These are phyloP conservation scores for Meriones unguiculatus DNA, from an alignment of 2,113 vertebrate genomes.

Conservation along the genomic window DNA sequence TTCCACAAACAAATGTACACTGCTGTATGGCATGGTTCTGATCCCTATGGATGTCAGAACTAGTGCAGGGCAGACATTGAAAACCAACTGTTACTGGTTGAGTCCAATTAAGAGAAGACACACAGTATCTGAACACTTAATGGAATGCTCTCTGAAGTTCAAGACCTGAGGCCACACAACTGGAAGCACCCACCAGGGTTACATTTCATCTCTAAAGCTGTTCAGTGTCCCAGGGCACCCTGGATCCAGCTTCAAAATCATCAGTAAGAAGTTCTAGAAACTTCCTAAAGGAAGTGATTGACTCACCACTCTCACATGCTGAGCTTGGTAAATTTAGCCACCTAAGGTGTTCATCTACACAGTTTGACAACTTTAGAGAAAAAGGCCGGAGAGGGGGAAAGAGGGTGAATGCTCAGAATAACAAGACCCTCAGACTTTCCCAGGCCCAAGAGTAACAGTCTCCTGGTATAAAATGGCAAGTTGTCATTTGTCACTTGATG, in stretches of 20 bases:
- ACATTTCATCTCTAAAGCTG: not conserved
- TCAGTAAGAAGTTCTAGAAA: not conserved
- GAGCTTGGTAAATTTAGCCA: not conserved
- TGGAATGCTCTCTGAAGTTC: not conserved
- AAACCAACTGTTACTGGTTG: not conserved
- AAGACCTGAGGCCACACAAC: not conserved
- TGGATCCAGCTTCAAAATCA: constrained; percentile 19
- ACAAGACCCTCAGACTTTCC: constrained; percentile 32
- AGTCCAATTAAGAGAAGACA: not conserved
- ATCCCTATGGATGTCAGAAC: not conserved
- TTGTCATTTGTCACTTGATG: not conserved
- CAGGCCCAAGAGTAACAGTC: not conserved
- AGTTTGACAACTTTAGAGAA: not conserved
- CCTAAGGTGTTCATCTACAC: not conserved
- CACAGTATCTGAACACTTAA: not conserved
- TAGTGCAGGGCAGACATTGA: not conserved
- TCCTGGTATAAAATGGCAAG: constrained; percentile 33
- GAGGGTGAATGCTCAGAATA: constrained; percentile 30
- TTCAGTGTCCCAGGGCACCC: not conserved
- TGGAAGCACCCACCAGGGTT: not conserved
- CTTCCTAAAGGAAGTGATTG: not conserved
- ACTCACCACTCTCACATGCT: not conserved
- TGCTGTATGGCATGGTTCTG: not conserved
- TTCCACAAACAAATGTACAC: not conserved
- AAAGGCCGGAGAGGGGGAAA: not conserved